Percentiles rank a stretch among this genome's conserved stretches.
Conservation (phyloP, 1,140 invertebrate genomes). For the Ips nitidus region DNA sequence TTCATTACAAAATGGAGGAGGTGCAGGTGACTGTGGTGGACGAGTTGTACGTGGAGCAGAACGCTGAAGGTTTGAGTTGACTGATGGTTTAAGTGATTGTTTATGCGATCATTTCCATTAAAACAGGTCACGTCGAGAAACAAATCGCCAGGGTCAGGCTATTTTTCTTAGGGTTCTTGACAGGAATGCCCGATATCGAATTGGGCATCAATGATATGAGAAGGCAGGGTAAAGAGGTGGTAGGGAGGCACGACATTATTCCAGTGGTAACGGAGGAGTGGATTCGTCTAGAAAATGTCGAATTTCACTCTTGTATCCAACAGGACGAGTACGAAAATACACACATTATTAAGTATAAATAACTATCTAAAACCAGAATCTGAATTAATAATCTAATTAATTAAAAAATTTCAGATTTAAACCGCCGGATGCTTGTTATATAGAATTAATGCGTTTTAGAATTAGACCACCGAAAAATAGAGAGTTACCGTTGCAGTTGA, state of each 20-base stretch:
- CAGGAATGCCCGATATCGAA: conserved; percentile 93
- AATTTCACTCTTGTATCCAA: conserved; percentile 94
- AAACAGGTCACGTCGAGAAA: conserved; percentile 73
- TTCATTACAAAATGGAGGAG: conserved; percentile 98
- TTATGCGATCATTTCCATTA: background rate
- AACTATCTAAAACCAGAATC: conserved; percentile 22
- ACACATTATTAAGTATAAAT: conserved; percentile 82
- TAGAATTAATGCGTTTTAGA: conserved; percentile 95
- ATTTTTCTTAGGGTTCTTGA: conserved; percentile 93
- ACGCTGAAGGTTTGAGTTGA: conserved; percentile 59
- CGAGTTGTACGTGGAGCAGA: conserved; percentile 93
- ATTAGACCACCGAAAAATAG: conserved; percentile 94
- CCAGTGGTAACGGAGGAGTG: conserved; percentile 99
- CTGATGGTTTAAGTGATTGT: background rate
- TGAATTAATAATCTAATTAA: background rate
- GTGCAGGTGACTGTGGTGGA: conserved; percentile 95
- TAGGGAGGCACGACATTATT: conserved; percentile 98
- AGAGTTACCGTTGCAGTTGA: conserved; percentile 94
- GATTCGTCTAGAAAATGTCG: conserved; percentile 92
- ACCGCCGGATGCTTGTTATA: conserved; percentile 97
- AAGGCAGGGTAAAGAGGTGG: conserved; percentile 97
- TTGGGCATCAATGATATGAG: conserved; percentile 96
- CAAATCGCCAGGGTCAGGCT: conserved; percentile 94
- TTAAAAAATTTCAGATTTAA: conserved; percentile 72
- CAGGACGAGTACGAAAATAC: conserved; percentile 88